These are phyloP conservation scores for Osmoderma eremita DNA, from an alignment of 2,888 invertebrate species.

Conservation along the genomic window DNA sequence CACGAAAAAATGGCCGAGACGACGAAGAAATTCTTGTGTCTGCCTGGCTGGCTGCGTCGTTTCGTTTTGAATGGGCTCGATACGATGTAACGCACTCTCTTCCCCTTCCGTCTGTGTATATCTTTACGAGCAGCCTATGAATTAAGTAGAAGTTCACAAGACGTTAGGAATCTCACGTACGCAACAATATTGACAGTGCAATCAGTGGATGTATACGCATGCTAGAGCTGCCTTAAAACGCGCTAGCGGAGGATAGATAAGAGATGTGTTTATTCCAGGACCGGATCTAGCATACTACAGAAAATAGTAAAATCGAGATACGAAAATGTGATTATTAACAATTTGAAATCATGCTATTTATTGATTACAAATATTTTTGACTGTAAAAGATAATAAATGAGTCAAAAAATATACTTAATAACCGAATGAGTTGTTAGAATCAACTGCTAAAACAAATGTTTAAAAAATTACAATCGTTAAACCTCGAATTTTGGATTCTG, in stretches of 20 bases:
- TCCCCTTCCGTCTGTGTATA: not conserved
- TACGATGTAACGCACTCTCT: not conserved
- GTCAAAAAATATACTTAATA: too few relatives aligned
- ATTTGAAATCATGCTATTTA: too few relatives aligned
- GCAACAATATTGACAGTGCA: constrained; percentile 29
- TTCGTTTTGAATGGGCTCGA: constrained; percentile 18
- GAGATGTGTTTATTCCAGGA: constrained; percentile 4
- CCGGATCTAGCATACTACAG: not conserved
- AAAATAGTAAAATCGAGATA: too few relatives aligned
- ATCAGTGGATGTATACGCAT: constrained; percentile 1
- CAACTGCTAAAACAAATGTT: too few relatives aligned
- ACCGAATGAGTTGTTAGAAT: too few relatives aligned
- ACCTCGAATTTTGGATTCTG: too few relatives aligned
- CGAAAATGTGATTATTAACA: too few relatives aligned
- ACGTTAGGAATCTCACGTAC: constrained; percentile 37
- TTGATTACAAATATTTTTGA: too few relatives aligned
- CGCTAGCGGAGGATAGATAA: not conserved
- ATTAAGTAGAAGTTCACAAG: constrained; percentile 11
- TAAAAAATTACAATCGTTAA: too few relatives aligned
- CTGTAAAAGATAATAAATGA: too few relatives aligned
- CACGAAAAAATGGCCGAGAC: constrained; percentile 5
- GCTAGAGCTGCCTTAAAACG: constrained; percentile 9
- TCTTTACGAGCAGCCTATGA: constrained; percentile 20
- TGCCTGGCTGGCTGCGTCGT: not conserved
- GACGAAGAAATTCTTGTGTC: constrained; percentile 6